phyloP scores from a whole-genome alignment of 2,797 vertebrate genomes.

The Cyprinella venusta region DNA sequence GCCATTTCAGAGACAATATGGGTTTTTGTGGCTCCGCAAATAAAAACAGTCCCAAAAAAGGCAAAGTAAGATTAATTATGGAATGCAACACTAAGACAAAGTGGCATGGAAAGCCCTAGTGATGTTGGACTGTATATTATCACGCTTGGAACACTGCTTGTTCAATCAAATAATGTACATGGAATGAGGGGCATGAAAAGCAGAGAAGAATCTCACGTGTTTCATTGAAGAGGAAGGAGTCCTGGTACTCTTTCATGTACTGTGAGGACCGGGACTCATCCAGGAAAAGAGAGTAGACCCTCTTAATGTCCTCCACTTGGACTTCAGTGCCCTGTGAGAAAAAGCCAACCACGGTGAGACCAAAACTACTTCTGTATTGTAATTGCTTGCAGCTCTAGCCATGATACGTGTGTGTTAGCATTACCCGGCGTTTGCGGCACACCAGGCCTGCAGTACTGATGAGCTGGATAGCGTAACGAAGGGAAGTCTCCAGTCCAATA shows the following conservation, averaged over 20 bases:
- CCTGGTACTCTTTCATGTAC: constrained; percentile 97
- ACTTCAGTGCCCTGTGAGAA: constrained; percentile 87
- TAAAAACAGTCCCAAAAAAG: background rate
- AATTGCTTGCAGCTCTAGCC: background rate
- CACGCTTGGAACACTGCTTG: background rate
- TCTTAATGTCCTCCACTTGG: constrained; percentile 93
- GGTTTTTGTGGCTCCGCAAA: background rate
- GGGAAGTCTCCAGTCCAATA: constrained; percentile 92
- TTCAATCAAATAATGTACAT: background rate
- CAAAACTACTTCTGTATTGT: background rate
- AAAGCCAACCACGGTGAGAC: background rate
- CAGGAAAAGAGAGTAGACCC: constrained; percentile 93
- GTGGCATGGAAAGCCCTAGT: background rate
- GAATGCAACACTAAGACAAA: background rate
- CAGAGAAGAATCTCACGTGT: constrained; percentile 80
- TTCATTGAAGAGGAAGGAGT: constrained; percentile 95
- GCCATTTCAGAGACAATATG: background rate
- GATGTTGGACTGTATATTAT: background rate
- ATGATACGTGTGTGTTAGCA: background rate
- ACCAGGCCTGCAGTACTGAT: constrained; percentile 93
- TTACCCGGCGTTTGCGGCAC: constrained; percentile 91
- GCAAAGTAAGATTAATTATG: background rate
- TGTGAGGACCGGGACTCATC: constrained; percentile 91
- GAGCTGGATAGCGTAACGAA: constrained; percentile 95
- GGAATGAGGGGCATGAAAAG: background rate